phyloP scores from a whole-genome alignment of 2,888 invertebrate genomes.

The Coleophora flavipennella region DNA sequence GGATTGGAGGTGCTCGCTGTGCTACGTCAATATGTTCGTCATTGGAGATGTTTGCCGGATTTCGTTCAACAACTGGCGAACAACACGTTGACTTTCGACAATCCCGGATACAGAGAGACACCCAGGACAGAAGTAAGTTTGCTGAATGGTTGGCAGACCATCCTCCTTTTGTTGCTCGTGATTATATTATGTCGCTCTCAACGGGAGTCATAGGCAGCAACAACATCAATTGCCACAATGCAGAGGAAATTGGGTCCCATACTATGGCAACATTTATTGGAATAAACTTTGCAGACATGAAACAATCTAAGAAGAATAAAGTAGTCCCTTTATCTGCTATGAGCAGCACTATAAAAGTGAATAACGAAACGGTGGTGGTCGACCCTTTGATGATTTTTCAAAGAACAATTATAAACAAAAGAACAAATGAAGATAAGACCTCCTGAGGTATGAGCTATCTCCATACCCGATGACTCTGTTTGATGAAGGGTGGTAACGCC shows the following conservation, averaged over 20 bases:
- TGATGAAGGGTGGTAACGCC: too few relatives aligned
- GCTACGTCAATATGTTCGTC: not conserved
- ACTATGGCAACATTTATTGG: not conserved
- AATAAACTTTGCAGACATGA: not conserved
- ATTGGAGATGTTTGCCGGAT: not conserved
- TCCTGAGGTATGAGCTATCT: too few relatives aligned
- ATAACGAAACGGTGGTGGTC: not conserved
- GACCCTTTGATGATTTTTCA: conserved; percentile 1
- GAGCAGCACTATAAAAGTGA: not conserved
- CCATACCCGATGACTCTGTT: too few relatives aligned
- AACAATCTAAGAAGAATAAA: not conserved
- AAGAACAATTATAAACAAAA: conserved; percentile 2
- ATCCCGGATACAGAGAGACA: conserved; percentile 1
- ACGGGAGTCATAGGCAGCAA: conserved; percentile 3
- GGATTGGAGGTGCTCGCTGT: not conserved
- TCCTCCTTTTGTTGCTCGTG: not conserved
- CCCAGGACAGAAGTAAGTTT: not conserved
- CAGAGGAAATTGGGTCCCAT: not conserved
- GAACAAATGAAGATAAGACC: not conserved
- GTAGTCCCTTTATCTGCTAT: not conserved
- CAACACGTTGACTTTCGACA: conserved; percentile 1
- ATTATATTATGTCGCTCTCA: conserved; percentile 1
- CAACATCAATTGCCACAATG: not conserved
- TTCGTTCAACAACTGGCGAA: not conserved
- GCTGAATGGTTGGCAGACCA: conserved; percentile 2